Evolutionary conservation across 1,140 invertebrate species (phyloP).

Genomic region (Neuroterus valhalla): DNA sequence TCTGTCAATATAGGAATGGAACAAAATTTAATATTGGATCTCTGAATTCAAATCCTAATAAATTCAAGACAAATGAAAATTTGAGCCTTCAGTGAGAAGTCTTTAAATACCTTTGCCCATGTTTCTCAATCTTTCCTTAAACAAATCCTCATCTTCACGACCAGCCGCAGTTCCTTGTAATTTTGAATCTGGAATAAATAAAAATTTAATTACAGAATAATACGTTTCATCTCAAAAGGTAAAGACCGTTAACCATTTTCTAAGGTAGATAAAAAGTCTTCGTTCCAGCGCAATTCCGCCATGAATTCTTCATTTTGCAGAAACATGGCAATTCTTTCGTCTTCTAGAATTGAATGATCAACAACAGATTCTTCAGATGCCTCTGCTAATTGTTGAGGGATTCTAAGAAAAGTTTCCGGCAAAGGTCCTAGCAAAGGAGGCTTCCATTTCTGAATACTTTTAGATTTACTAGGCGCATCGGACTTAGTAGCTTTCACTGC

Average conservation of each 20-base stretch:
- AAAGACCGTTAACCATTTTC: slow-evolving; percentile 80
- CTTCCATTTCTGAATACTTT: slow-evolving; percentile 81
- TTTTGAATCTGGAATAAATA: slow-evolving; percentile 65
- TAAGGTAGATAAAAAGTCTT: slow-evolving; percentile 91
- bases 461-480: slow-evolving; percentile 61
- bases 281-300: slow-evolving; percentile 89
- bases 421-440: slow-evolving; percentile 88
- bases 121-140: slow-evolving; percentile 88
- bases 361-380: slow-evolving; percentile 56
- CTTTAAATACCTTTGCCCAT: slow-evolving; percentile 86
- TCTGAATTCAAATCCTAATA: neutral
- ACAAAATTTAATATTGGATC: too few species aligned
- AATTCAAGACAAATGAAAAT: slow-evolving; percentile 14
- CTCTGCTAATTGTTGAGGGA: slow-evolving; percentile 71
- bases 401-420: slow-evolving; percentile 86
- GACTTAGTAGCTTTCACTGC: slow-evolving; percentile 50
- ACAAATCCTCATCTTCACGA: slow-evolving; percentile 85
- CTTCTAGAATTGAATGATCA: slow-evolving; percentile 79
- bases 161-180: slow-evolving; percentile 60
- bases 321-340: slow-evolving; percentile 90
- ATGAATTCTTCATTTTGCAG: slow-evolving; percentile 96
- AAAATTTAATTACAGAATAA: slow-evolving; percentile 1
- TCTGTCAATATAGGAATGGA: too few species aligned
- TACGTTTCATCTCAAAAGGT: neutral
- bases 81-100: slow-evolving; percentile 16